Evolutionary conservation across 2,888 invertebrate species (phyloP).

Genomic region (Ptychoptera contaminata): DNA sequence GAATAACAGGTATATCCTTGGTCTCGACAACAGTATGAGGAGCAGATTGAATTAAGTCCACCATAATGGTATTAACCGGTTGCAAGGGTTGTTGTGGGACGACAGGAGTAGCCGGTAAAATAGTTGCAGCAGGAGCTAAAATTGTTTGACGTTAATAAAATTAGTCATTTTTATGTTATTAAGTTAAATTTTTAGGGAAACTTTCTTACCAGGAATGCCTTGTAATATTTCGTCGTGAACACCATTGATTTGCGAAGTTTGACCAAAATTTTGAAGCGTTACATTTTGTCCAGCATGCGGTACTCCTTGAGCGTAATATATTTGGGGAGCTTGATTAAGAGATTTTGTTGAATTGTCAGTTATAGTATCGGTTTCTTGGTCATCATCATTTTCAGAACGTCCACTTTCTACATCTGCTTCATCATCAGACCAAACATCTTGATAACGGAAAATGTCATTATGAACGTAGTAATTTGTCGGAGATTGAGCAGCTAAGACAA

Average conservation of each 20-base stretch:
- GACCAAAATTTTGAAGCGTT: conserved; percentile 13
- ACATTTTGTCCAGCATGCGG: conserved; percentile 10
- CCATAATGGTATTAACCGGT: conserved; percentile 11
- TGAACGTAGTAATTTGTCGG: conserved; percentile 98
- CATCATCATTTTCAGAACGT: conserved; percentile 30
- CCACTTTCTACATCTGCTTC: conserved; percentile 31
- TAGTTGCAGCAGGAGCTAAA: conserved; percentile 23
- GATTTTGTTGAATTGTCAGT: conserved; percentile 1
- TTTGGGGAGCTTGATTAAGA: conserved; percentile 14
- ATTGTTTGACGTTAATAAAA: too few species aligned
- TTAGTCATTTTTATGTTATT: conserved; percentile 17
- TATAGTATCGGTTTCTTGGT: conserved; percentile 16
- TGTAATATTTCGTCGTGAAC: conserved; percentile 27
- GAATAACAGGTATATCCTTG: not conserved
- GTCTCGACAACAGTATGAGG: not conserved
- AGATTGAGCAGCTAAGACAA: conserved; percentile 88
- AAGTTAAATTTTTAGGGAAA: too few species aligned
- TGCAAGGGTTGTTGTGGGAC: conserved; percentile 23
- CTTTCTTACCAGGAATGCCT: conserved; percentile 24
- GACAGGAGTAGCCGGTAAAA: conserved; percentile 25
- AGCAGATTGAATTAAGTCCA: not conserved
- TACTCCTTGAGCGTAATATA: conserved; percentile 20
- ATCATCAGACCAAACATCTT: conserved; percentile 55
- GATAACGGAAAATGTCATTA: conserved; percentile 97
- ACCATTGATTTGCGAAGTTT: conserved; percentile 23